Base-by-base conservation (phyloP, 1,140 invertebrate genomes). In the Papilio polyxenes region DNA sequence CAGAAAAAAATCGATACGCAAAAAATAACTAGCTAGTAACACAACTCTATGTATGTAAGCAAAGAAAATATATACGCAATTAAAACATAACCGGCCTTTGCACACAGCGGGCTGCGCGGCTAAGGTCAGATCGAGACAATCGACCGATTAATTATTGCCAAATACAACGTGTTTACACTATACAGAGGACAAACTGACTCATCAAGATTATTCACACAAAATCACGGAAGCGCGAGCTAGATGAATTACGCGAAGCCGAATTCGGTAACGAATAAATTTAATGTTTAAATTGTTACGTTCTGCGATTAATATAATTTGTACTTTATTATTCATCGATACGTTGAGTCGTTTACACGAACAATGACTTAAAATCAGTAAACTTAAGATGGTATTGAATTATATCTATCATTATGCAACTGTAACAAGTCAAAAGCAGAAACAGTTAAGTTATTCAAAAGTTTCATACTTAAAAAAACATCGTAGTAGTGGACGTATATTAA, bases 111-210 rank as follows among this genome's bases (percentile, higher is more conserved):
- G 2, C 48, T 6, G 20, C 8, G 2, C 48, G 2, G 20, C 8
- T 76, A 76, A 76, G 77, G 76, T 78, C 76, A 48, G 56, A 48
- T 48, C 77, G 4, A 80, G 56, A 80, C 77, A 80, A 80, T 80
- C 77, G 77, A 62, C 77, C 77, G 56, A 80, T 80, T 80, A 80
- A 80, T 80, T 80, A 80, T 80, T 65, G n/a, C 77, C 77, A 80
- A 80, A 80, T 80, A 80, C 77, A 65, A 80, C 31, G 17, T 80
- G 77, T 80, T 80, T 80, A 80, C 77, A 65, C 77, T 56, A 77
- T 77, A 17, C 13, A 17, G 77, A 62, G n/a, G 53, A 59, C 53
- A 11, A 20, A 17, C 20, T 78, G 76, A 78, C 13, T 78, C 76
- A 78, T 37, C 15, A 37, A 11, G 4, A 56, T 78, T 51, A 78